phyloP scores from a whole-genome alignment of 2,797 vertebrate genomes.

The Phalloptychus januarius region DNA sequence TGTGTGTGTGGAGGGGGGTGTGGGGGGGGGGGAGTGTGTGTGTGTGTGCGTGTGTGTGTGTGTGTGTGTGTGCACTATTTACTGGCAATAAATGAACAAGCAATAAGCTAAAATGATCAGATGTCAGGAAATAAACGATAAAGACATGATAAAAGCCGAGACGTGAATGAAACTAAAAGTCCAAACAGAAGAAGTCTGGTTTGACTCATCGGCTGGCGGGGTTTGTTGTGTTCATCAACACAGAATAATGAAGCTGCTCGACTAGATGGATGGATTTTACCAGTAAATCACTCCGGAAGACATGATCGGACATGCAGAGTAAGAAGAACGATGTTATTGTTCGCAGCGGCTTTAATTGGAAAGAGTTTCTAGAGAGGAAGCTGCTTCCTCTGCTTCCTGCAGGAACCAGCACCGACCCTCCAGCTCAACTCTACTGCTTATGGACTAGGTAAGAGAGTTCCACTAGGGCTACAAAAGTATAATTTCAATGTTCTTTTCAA shows the following conservation, averaged over 20 bases:
- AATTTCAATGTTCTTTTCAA: too few relatives aligned
- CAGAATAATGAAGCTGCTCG: not conserved
- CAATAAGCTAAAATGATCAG: too few relatives aligned
- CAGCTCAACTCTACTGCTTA: not conserved
- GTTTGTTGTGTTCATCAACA: not conserved
- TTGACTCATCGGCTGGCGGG: not conserved
- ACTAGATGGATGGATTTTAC: not conserved
- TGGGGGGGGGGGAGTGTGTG: too few relatives aligned
- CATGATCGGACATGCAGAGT: not conserved
- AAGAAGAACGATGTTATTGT: not conserved
- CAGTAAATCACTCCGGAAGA: not conserved
- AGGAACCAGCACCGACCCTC: not conserved
- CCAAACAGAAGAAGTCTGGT: not conserved
- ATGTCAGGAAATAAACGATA: too few relatives aligned
- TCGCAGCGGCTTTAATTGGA: not conserved
- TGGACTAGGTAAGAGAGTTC: too few relatives aligned
- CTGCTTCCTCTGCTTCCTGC: not conserved
- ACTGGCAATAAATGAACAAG: too few relatives aligned
- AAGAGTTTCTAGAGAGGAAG: not conserved
- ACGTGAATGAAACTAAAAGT: too few relatives aligned
- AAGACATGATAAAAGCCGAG: too few relatives aligned
- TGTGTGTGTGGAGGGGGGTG: accelerated
- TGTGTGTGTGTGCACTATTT: too few relatives aligned
- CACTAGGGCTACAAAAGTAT: too few relatives aligned
- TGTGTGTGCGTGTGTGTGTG: too few relatives aligned